A percentile compares a stretch with the other conserved stretches of the same genome.
These are phyloP conservation scores for Galbula dea DNA, from an alignment of 2,113 vertebrate genomes.

Conservation along the genomic window DNA sequence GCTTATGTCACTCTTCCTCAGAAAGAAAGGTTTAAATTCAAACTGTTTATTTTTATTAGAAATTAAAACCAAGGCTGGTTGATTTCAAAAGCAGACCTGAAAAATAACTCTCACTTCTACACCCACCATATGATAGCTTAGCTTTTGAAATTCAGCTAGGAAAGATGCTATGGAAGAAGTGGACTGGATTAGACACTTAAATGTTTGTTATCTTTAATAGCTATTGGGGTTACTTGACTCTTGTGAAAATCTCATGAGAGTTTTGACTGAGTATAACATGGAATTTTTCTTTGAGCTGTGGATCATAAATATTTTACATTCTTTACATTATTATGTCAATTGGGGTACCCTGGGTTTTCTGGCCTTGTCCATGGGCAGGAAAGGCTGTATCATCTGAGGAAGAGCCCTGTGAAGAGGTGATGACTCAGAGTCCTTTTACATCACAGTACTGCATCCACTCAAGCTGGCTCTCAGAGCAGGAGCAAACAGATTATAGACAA, in stretches of 20 bases:
- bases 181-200: background rate
- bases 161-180: background rate
- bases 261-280: background rate
- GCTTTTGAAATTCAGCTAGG: background rate
- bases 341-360: background rate
- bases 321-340: background rate
- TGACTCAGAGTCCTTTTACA: background rate
- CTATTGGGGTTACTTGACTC: background rate
- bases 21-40: background rate
- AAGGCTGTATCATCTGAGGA: background rate
- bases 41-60: background rate
- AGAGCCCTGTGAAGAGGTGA: background rate
- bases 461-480: background rate
- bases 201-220: background rate
- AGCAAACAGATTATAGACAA: background rate
- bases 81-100: background rate
- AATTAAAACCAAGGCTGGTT: background rate
- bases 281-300: background rate
- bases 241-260: background rate
- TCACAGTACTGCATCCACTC: background rate
- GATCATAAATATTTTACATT: background rate
- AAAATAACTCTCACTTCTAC: background rate
- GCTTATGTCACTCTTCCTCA: background rate
- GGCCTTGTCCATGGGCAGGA: background rate
- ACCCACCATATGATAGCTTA: background rate